These are phyloP conservation scores for Syndactyla subalaris DNA, from an alignment of 2,797 vertebrate species.

Conservation along the genomic window DNA sequence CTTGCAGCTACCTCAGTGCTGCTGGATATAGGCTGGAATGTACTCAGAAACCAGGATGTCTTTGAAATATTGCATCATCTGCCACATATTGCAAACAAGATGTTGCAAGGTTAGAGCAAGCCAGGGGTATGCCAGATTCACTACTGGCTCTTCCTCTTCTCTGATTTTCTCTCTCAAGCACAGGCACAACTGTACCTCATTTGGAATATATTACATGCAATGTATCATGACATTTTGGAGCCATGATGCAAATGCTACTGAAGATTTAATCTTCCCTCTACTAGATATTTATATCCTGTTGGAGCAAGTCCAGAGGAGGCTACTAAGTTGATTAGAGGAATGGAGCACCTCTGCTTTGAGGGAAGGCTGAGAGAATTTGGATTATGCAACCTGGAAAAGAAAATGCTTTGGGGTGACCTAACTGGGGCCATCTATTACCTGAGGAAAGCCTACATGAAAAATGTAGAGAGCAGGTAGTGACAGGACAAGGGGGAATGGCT, in stretches of 20 bases:
- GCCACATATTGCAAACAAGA: background rate
- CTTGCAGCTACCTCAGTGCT: background rate
- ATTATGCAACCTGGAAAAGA: background rate
- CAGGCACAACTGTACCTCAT: background rate
- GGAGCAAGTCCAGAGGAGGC: background rate
- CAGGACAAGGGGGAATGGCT: background rate
- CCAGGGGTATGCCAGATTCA: background rate
- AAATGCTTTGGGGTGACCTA: background rate
- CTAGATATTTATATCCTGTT: background rate
- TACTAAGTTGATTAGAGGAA: background rate
- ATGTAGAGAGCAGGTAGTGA: background rate
- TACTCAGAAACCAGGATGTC: background rate
- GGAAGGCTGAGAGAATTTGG: background rate
- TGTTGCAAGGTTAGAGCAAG: background rate
- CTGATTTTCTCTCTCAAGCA: background rate
- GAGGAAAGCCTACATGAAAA: background rate
- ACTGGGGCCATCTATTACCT: background rate
- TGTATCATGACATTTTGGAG: background rate
- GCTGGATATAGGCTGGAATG: background rate
- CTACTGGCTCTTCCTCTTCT: background rate
- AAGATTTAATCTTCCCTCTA: background rate
- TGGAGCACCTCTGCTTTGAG: background rate
- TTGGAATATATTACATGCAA: background rate
- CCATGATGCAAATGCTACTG: background rate
- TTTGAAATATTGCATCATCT: background rate